Base-by-base conservation (phyloP, 2,888 invertebrate genomes). In the Eristalis pertinax region DNA sequence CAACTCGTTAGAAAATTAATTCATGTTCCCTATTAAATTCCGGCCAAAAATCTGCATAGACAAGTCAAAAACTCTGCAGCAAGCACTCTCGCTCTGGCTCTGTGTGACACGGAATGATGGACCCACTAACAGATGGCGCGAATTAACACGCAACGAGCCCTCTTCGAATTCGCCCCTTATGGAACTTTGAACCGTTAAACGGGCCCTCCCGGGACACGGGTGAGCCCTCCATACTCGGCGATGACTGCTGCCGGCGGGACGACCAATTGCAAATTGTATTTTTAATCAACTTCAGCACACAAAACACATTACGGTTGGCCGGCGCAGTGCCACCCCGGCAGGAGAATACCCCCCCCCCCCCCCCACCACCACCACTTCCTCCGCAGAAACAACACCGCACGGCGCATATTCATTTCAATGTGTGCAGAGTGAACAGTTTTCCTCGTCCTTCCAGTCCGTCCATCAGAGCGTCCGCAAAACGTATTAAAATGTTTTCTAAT, bases 401-500 rank as follows among this genome's bases (percentile, higher is more conserved):
- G 63, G 22, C 68, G 69, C 7, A 72, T 69, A 77, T 84, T 75
- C 75, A 79, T 83, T 79, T 75, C 58, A 79, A 65, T 56, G 67
- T 41, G 50, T 43, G 26, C 56, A 58, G 70, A 78, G 63, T 38
- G 83, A 32, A 56, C 60, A 19, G 15, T 64, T 13, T 15, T 43
- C 5, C 43, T 15, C 65, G 62, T 67, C 32, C n/a, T 19, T 67
- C n/a, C 69, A 29, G 32, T 60, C 43, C 11, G 56, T 13, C 62
- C 58, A 43, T 63, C 64, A 32, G 32, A 32, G 26, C 43, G 15
- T 35, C 62, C 67, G 63, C 58, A 70, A 79, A 86, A 75, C 67
- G 74, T 64, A 84, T 87, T 87, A 84, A 87, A 87, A 87, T 87
- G 87, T 87, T 87, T 84, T 84, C 87, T 73, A 87, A 87, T 80